Base-by-base conservation (phyloP, 2,888 invertebrate genomes). In the Polymixis flavicincta region DNA sequence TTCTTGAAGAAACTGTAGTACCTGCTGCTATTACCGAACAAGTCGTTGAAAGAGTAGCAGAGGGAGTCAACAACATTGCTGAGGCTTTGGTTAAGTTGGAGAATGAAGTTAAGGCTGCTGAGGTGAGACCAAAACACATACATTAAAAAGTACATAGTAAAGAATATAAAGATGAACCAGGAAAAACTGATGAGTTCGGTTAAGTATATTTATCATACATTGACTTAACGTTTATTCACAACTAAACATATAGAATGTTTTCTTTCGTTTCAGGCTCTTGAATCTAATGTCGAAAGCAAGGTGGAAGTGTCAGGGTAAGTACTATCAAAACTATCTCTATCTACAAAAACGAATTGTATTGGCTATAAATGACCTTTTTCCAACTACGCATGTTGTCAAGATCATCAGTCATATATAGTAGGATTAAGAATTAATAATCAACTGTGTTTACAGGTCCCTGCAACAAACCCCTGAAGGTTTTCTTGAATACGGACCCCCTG, bases 401-500 rank as follows among this genome's bases (percentile, higher is more conserved):
- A 37, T 19, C 6, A 13, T 11, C 9, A 25, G 19, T 1, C 37
- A 55, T 48, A 13, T 42, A 9, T 42, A 32, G 32, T 32, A 32
- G 32, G 37, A 2, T 22, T n/a, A n/a, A 54, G 1, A 67, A 42
- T 63, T 19, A 0, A 22, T 22, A 50, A 32, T 50, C 14, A 0
- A 37, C 13, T 67, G 28, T 71, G 22, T 72, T 80, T 70, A 14
- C 85, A 95, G 94, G 61, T 85, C 91, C 2, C 63, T 87, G 52
- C 91, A 90, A 55, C 89, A 92, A 74, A 88, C 84, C 1, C 95
- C 95, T 0, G 95, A 94, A 89, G 95, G 95, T 2, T 96, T 96
- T 83, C 85, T 96, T 2, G 96, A 96, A 80, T 96, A 96, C 66
- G 96, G 96, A n/a, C 96, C 96, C 19, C 96, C 96, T 2, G 96